phyloP scores from a whole-genome alignment of 1,140 invertebrate genomes.

The Cherax destructor region DNA sequence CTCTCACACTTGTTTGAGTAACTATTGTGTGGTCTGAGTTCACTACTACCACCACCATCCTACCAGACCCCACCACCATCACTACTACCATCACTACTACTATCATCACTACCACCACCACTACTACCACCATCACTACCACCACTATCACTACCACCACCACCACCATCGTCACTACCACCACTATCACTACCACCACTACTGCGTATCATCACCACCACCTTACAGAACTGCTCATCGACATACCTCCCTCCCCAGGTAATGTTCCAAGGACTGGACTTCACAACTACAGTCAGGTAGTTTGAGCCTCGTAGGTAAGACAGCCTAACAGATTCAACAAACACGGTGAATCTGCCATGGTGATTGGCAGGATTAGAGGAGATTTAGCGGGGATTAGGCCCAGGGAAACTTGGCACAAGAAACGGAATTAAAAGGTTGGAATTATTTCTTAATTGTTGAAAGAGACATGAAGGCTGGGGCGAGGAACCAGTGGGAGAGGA shows the following conservation, averaged over 20 bases:
- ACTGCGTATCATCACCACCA: slow-evolving; percentile 21
- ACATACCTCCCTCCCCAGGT: not conserved
- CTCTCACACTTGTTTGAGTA: too few relatives aligned
- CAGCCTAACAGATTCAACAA: slow-evolving; percentile 24
- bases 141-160: not conserved
- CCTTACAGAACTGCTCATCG: not conserved
- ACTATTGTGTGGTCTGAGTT: too few relatives aligned
- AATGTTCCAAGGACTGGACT: not conserved
- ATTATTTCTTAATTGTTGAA: slow-evolving; percentile 22
- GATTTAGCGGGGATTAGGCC: slow-evolving; percentile 47
- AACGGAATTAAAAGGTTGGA: slow-evolving; percentile 43
- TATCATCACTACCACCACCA: not conserved
- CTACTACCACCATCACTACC: not conserved
- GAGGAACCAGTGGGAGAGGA: not conserved
- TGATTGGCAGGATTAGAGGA: slow-evolving; percentile 56
- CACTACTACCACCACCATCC: not conserved
- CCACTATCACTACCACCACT: not conserved
- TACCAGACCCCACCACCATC: not conserved
- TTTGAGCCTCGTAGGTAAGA: not conserved
- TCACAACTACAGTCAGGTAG: not conserved
- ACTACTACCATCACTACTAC: not conserved
- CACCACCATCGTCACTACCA: not conserved
- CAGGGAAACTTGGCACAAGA: slow-evolving; percentile 13
- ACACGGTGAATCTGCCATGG: slow-evolving; percentile 50
- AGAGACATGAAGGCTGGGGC: not conserved